phyloP scores from a whole-genome alignment of 2,888 invertebrate genomes.

The Phaedon cochleariae region DNA sequence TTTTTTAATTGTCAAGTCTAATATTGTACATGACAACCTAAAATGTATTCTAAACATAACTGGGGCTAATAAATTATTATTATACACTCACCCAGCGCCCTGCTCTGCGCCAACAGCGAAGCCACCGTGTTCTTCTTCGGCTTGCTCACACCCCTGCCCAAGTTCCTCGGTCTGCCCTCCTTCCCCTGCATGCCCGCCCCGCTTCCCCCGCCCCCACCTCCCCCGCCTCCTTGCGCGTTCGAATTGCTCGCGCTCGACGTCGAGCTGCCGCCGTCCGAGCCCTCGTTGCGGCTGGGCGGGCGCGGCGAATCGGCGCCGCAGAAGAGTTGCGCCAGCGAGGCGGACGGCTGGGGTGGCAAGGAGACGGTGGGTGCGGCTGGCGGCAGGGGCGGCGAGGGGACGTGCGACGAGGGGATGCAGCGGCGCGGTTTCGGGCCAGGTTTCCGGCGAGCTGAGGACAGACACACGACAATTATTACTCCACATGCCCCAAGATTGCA shows the following conservation, averaged over 20 bases:
- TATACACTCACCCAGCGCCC: constrained; percentile 75
- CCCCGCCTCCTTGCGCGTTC: constrained; percentile 19
- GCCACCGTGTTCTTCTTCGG: constrained; percentile 94
- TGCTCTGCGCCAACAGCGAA: constrained; percentile 84
- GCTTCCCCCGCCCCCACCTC: constrained; percentile 37
- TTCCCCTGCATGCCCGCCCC: constrained; percentile 59
- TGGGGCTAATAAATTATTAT: too few species aligned
- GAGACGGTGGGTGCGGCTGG: constrained; percentile 65
- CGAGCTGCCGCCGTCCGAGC: constrained; percentile 55
- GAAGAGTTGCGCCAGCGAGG: constrained; percentile 67
- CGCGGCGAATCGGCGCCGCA: constrained; percentile 69
- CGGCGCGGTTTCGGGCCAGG: constrained; percentile 76
- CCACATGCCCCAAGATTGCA: neutral
- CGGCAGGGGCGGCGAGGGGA: constrained; percentile 46
- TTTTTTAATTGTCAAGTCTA: too few species aligned
- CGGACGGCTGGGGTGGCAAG: constrained; percentile 59
- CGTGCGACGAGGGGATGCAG: constrained; percentile 58
- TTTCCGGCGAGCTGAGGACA: constrained; percentile 72
- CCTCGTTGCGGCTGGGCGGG: constrained; percentile 64
- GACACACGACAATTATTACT: neutral
- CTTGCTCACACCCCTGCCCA: constrained; percentile 87
- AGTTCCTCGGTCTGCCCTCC: constrained; percentile 83
- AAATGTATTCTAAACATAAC: too few species aligned
- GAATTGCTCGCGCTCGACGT: constrained; percentile 49
- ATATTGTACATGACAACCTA: too few species aligned